phyloP scores from a whole-genome alignment of 2,797 vertebrate species.

The Podargus strigoides region DNA sequence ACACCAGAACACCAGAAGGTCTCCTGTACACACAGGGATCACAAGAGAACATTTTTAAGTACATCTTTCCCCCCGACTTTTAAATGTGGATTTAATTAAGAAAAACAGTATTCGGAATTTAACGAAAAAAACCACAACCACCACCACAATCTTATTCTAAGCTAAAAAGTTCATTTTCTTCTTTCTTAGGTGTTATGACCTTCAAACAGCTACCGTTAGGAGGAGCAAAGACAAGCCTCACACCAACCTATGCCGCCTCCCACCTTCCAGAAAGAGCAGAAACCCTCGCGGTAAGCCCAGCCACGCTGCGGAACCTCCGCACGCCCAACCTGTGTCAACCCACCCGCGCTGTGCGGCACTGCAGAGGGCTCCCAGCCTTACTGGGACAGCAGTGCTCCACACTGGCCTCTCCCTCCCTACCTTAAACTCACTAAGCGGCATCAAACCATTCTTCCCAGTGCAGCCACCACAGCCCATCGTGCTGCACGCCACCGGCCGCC shows the following conservation, averaged over 20 bases:
- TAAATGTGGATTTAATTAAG: neutral
- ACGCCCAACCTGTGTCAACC: neutral
- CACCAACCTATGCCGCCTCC: neutral
- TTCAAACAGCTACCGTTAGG: neutral
- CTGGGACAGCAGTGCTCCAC: accelerated
- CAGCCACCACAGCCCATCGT: neutral
- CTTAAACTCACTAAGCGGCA: too few species aligned
- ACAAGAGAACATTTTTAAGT: neutral
- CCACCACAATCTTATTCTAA: neutral
- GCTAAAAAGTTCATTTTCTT: neutral
- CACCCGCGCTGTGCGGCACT: accelerated
- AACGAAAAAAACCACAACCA: neutral
- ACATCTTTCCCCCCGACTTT: neutral
- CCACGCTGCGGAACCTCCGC: neutral
- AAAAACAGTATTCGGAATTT: neutral
- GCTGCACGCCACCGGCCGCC: accelerated
- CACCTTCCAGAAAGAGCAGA: neutral
- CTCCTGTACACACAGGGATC: neutral
- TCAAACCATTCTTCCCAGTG: neutral
- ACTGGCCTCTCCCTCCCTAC: accelerated
- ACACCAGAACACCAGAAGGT: neutral
- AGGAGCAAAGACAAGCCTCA: neutral
- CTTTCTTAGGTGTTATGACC: neutral
- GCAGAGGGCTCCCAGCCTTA: too few species aligned
- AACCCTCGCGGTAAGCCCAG: neutral